Percentiles rank a stretch among this genome's conserved stretches.
These are phyloP conservation scores for Rallus crepitans DNA, from an alignment of 2,797 vertebrate species.

Conservation along the genomic window DNA sequence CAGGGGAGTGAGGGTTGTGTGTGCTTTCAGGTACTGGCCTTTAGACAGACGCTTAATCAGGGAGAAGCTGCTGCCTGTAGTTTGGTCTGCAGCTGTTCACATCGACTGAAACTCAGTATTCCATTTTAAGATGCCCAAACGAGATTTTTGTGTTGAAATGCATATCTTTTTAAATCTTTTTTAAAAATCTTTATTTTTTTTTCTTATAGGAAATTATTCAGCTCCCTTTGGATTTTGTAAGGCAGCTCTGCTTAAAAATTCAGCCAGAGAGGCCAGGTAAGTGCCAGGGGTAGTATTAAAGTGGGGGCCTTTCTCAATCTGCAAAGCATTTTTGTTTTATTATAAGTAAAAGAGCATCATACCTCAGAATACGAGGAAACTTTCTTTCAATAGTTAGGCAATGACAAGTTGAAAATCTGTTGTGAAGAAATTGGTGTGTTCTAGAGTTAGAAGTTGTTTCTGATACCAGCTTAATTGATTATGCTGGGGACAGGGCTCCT, in stretches of 20 bases:
- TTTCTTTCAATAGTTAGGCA: neutral
- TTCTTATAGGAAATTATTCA: conserved; percentile 91
- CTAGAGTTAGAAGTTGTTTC: neutral
- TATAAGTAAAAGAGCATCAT: neutral
- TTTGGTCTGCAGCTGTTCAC: neutral
- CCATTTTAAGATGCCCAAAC: neutral
- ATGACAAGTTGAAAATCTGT: neutral
- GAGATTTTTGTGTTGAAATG: neutral
- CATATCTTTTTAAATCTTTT: too few relatives aligned
- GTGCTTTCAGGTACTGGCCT: neutral
- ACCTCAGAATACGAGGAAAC: neutral
- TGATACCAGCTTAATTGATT: neutral
- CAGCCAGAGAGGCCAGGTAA: conserved; percentile 95
- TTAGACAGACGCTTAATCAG: neutral
- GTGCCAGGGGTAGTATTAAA: neutral
- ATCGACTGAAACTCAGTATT: neutral
- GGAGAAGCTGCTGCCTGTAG: neutral
- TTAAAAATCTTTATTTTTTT: neutral
- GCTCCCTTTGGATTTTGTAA: conserved; percentile 93
- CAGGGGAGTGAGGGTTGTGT: neutral
- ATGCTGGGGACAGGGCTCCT: neutral
- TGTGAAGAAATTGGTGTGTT: neutral
- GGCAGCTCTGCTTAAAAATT: conserved; percentile 93
- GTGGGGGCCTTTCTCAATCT: neutral
- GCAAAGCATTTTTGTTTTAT: neutral